Conservation (phyloP, 1,140 invertebrate species). For the Medauroidea extradentata region DNA sequence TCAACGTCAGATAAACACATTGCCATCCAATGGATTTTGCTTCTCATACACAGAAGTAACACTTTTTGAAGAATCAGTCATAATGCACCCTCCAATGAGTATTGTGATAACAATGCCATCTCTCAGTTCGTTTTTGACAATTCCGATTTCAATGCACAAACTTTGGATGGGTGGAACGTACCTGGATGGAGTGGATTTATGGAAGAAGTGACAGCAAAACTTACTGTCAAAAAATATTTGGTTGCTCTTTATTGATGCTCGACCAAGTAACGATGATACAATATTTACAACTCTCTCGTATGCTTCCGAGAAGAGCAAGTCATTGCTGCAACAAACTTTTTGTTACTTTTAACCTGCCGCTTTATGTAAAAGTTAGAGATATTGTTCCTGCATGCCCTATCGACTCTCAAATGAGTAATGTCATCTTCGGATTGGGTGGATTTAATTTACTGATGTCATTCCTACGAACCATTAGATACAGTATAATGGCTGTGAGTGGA, state of each 20-base stretch:
- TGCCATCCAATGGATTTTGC: too few relatives aligned
- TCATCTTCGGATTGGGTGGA: not conserved
- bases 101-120: too few relatives aligned
- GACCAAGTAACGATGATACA: conserved; percentile 22
- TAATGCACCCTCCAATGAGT: too few relatives aligned
- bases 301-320: conserved; percentile 27
- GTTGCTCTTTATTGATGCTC: conserved; percentile 13
- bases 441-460: conserved; percentile 3
- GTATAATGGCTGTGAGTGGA: conserved; percentile 10
- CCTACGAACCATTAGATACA: not conserved
- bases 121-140: too few relatives aligned
- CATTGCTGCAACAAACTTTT: conserved; percentile 28
- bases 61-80: too few relatives aligned
- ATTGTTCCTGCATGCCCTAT: not conserved
- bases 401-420: not conserved
- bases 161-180: not conserved
- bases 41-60: too few relatives aligned
- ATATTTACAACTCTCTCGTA: conserved; percentile 31
- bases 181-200: conserved; percentile 27
- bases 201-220: conserved; percentile 7
- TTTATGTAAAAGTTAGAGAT: conserved; percentile 33
- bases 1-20: too few relatives aligned
- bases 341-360: conserved; percentile 32
- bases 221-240: not conserved
- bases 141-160: too few relatives aligned